Base-by-base conservation (phyloP, 2,113 vertebrate species). In the Prinia subflava region DNA sequence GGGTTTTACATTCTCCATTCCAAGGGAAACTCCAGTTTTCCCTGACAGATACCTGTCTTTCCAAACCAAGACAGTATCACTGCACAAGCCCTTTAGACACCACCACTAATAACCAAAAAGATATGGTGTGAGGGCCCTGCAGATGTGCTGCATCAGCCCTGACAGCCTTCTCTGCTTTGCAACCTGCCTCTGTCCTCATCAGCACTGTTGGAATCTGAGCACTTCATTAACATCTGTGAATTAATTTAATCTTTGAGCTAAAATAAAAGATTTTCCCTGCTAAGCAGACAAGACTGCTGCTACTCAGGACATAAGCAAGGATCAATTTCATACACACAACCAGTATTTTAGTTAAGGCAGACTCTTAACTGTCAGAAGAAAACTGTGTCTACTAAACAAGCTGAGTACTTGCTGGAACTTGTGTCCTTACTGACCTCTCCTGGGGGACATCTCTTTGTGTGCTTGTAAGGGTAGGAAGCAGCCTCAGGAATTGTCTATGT, bases 121-220 rank as follows among this genome's bases (percentile, higher is more conserved):
- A 15, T 21, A 30, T 0, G 1, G 31, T 4, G 4, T 0, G 2
- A 87, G 25, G 37, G 7, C 49, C 25, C 50, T 69, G 76, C 83
- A 73, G 68, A 64, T 69, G 55, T 4, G 1, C 50, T 86, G 35
- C 25, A 8, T 24, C 4, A 0, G n/a, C 55, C 6, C 28, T 69
- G 80, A 81, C 60, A 92, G 64, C 28, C 50, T 1, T 1, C 21
- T 83, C 64, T 53, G 13, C 57, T 86, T 56, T 83, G 28, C 39
- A 77, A 19, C 46, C 30, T 88, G 59, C 42, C 37, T 62, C 63
- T 7, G 0, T 70, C 41, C 55, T 91, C 80, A 77, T 73, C 81
- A 89, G n/a, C 14, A 25, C 83, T 81, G 60, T 63, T 52, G 87
- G 59, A 67, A 70, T 62, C 33, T 42, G 37, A 94, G 64, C 21